Evolutionary conservation across 2,888 invertebrate species (phyloP).

Genomic region (Yponomeuta cagnagella): DNA sequence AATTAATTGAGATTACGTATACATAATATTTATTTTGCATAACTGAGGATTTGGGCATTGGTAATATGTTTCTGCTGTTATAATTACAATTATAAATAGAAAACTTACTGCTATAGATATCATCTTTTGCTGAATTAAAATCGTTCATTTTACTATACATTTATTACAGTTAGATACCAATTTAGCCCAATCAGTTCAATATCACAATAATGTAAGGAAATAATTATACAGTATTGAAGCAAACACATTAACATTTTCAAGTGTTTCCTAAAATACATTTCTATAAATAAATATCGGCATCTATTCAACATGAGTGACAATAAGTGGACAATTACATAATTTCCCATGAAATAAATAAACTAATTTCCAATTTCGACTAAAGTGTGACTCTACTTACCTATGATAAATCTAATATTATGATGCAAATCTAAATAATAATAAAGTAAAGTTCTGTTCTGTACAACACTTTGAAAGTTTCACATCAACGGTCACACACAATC

Average conservation of each 20-base stretch:
- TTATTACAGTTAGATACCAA: not conserved
- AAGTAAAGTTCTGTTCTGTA: slow-evolving; percentile 58
- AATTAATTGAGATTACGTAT: not conserved
- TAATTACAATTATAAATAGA: not conserved
- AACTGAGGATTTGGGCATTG: not conserved
- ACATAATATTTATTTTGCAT: not conserved
- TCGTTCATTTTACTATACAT: not conserved
- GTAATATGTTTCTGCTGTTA: not conserved
- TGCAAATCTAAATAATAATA: slow-evolving; percentile 58
- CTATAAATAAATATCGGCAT: not conserved
- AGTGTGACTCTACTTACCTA: slow-evolving; percentile 71
- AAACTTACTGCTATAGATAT: slow-evolving; percentile 1
- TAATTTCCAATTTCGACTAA: slow-evolving; percentile 23
- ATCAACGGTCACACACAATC: slow-evolving; percentile 44
- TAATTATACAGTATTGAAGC: not conserved
- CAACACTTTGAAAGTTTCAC: slow-evolving; percentile 66
- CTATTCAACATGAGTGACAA: not conserved
- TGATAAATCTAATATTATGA: slow-evolving; percentile 34
- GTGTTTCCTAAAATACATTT: slow-evolving; percentile 1
- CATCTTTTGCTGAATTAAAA: not conserved
- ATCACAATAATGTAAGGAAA: not conserved
- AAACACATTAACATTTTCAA: not conserved
- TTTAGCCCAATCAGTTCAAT: slow-evolving; percentile 1
- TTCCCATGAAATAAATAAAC: slow-evolving; percentile 14
- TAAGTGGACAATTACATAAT: slow-evolving; percentile 1